These are phyloP conservation scores for Parazoanthus swiftii DNA, from an alignment of 92 coral and sea anemone species.

Conservation along the genomic window DNA sequence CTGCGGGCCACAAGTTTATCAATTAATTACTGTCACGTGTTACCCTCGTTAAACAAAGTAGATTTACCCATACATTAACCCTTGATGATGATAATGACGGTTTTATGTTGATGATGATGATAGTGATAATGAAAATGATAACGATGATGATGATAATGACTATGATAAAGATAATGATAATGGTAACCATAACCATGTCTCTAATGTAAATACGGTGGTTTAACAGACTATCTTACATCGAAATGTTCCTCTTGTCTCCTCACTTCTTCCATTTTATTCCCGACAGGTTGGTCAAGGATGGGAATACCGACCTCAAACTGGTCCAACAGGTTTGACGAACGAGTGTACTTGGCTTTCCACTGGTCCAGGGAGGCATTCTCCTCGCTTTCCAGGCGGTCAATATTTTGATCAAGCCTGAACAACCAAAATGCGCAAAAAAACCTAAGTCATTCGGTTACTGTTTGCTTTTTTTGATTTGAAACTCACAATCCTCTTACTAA, in stretches of 20 bases:
- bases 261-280: constrained; percentile 32
- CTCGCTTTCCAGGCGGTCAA: constrained; percentile 34
- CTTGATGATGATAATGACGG: no score
- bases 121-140: not conserved
- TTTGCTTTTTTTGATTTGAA: no score
- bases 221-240: constrained; percentile 10
- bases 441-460: not conserved
- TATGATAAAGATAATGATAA: not conserved
- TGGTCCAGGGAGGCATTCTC: constrained; percentile 30
- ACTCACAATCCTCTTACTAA: not conserved
- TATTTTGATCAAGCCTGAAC: constrained; percentile 38
- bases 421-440: not conserved
- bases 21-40: no score
- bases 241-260: constrained; percentile 30
- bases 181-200: not conserved
- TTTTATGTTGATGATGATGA: not conserved
- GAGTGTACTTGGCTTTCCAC: constrained; percentile 37
- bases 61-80: no score
- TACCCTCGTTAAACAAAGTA: no score
- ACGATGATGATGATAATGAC: no score
- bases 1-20: no score
- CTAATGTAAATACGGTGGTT: not conserved
- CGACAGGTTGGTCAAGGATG: constrained; percentile 39
- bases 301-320: constrained; percentile 42
- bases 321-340: constrained; percentile 40